Percentiles rank a stretch among this genome's conserved stretches.
phyloP scores from a whole-genome alignment of 2,113 vertebrate species.

The Sebastes fasciatus region DNA sequence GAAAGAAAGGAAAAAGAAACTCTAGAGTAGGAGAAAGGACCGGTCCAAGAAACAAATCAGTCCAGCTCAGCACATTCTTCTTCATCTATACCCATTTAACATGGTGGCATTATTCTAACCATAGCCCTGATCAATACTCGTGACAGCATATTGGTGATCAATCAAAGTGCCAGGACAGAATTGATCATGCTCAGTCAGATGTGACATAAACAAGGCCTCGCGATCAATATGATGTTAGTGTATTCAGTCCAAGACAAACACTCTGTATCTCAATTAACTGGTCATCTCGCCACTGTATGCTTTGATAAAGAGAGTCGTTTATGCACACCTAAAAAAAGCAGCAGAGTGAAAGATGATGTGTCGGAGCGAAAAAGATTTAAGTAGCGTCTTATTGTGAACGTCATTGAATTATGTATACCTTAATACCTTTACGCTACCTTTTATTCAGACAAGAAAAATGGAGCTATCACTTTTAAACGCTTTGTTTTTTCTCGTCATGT shows the following conservation, averaged over 20 bases:
- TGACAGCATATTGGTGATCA: constrained; percentile 83
- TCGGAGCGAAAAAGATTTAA: constrained; percentile 32
- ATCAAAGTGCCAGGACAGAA: constrained; percentile 80
- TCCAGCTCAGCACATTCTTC: constrained; percentile 63
- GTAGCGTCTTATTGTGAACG: constrained; percentile 5
- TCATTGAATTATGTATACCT: constrained; percentile 3
- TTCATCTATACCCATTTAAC: constrained; percentile 65
- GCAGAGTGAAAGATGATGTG: constrained; percentile 62
- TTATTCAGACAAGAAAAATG: constrained; percentile 7
- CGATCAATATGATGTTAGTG: constrained; percentile 71
- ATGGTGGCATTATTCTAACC: constrained; percentile 80
- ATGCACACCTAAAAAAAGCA: constrained; percentile 36
- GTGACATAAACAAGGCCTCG: constrained; percentile 82
- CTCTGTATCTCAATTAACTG: constrained; percentile 82
- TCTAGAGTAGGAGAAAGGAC: background rate
- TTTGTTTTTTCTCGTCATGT: constrained; percentile 12
- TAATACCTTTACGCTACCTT: background rate
- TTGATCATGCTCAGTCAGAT: constrained; percentile 84
- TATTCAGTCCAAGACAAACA: constrained; percentile 71
- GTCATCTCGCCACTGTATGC: constrained; percentile 44
- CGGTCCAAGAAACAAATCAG: constrained; percentile 41
- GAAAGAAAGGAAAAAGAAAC: background rate
- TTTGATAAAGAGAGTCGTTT: constrained; percentile 77
- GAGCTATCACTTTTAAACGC: background rate
- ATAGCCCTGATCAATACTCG: constrained; percentile 72